Evolutionary conservation across 2,888 invertebrate genomes (phyloP).

Genomic region (Auanema sp.): DNA sequence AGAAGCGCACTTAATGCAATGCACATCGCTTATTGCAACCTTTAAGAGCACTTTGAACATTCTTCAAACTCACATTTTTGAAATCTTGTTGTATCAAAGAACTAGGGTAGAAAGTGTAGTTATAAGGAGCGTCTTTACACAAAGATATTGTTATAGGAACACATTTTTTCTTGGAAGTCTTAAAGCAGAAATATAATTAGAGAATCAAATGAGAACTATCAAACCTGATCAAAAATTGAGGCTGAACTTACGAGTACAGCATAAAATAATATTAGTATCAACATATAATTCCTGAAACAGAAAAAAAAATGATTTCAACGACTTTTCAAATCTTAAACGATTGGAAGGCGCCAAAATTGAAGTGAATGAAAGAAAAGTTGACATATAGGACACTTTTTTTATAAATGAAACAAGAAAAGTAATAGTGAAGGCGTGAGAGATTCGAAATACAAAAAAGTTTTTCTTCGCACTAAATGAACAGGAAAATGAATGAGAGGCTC

Average conservation of each 20-base stretch:
- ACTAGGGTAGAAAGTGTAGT: slow-evolving; percentile 42
- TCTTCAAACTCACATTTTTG: slow-evolving; percentile 42
- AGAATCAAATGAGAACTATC: slow-evolving; percentile 10
- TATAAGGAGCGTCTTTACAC: slow-evolving; percentile 55
- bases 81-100: slow-evolving; percentile 47
- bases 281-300: neutral
- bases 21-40: too few species aligned
- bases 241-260: neutral
- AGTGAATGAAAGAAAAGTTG: slow-evolving; percentile 3
- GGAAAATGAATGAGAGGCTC: slow-evolving; percentile 22
- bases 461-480: slow-evolving; percentile 17
- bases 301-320: neutral
- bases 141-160: slow-evolving; percentile 54
- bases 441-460: too few species aligned
- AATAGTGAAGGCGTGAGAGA: too few species aligned
- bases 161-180: slow-evolving; percentile 53
- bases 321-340: slow-evolving; percentile 6
- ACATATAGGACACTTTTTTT: too few species aligned
- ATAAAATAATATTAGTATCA: too few species aligned
- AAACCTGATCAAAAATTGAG: slow-evolving; percentile 41
- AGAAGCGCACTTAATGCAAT: too few species aligned
- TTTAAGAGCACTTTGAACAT: neutral
- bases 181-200: slow-evolving; percentile 25
- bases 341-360: neutral
- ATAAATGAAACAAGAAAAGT: too few species aligned